Evolutionary conservation across 2,888 invertebrate species (phyloP).

Genomic region (Schizaphis graminum): DNA sequence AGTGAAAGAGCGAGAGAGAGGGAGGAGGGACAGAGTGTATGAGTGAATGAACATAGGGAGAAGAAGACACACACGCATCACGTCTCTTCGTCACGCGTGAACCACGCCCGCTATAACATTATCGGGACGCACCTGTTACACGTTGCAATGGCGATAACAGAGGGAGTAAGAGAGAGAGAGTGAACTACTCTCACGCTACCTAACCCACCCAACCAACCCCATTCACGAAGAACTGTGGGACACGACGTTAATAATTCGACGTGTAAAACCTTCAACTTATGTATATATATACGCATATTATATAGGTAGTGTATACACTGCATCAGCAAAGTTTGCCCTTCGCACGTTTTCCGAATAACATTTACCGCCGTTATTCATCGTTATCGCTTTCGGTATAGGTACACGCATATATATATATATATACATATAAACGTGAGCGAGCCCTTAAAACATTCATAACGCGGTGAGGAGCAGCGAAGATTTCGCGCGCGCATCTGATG

Average conservation of each 20-base stretch:
- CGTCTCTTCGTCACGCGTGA: background rate
- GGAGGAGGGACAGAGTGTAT: background rate
- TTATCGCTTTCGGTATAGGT: conserved; percentile 51
- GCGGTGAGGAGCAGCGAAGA: conserved; percentile 23
- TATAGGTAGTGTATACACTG: background rate
- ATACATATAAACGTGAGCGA: background rate
- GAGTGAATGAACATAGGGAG: background rate
- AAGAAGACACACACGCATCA: conserved; percentile 5
- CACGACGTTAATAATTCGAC: conserved; percentile 54
- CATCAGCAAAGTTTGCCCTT: conserved; percentile 51
- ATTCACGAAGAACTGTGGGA: conserved; percentile 23
- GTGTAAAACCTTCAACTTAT: conserved; percentile 48
- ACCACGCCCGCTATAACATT: background rate
- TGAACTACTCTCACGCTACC: background rate
- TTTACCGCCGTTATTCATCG: conserved; percentile 60
- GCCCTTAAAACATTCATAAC: conserved; percentile 45
- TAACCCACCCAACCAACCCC: background rate
- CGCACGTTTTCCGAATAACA: conserved; percentile 62
- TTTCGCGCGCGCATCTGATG: background rate
- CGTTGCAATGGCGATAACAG: background rate
- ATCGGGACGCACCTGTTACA: conserved; percentile 38
- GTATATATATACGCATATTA: background rate
- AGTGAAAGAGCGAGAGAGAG: background rate
- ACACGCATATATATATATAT: background rate
- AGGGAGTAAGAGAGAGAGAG: background rate